phyloP scores from a whole-genome alignment of 2,113 vertebrate genomes.

The Chionis minor region DNA sequence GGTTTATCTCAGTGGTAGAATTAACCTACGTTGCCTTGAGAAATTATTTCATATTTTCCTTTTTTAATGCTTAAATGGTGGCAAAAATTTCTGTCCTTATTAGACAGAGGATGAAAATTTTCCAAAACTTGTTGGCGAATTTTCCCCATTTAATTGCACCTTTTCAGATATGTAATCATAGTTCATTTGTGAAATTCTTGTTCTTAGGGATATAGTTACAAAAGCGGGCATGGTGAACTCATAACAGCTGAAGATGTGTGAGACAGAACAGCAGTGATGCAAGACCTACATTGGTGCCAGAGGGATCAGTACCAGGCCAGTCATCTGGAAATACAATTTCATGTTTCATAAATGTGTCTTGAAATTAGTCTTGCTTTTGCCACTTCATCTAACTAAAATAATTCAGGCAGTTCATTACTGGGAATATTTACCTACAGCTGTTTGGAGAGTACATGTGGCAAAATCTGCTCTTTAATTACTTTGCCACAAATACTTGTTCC shows the following conservation, averaged over 20 bases:
- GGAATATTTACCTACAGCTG: slow-evolving; percentile 7
- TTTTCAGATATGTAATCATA: not conserved
- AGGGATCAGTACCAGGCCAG: not conserved
- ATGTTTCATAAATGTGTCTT: not conserved
- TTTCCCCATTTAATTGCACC: not conserved
- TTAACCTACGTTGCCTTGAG: not conserved
- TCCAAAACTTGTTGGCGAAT: not conserved
- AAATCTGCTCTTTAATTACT: slow-evolving; percentile 46
- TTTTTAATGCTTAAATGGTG: not conserved
- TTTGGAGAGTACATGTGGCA: not conserved
- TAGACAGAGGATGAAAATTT: not conserved
- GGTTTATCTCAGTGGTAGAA: not conserved
- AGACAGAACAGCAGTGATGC: not conserved
- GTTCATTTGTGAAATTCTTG: not conserved
- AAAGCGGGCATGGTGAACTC: not conserved
- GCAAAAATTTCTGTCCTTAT: not conserved
- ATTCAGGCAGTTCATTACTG: slow-evolving; percentile 32
- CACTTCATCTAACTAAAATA: not conserved
- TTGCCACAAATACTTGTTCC: not conserved
- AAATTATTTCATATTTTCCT: not conserved
- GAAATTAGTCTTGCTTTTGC: not conserved
- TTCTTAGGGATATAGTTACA: not conserved
- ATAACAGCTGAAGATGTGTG: not conserved
- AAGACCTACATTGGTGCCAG: not conserved
- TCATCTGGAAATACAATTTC: not conserved